Percentiles rank a stretch among this genome's conserved stretches.
Conservation (phyloP, 2,888 invertebrate genomes). For the Apamea anceps region DNA sequence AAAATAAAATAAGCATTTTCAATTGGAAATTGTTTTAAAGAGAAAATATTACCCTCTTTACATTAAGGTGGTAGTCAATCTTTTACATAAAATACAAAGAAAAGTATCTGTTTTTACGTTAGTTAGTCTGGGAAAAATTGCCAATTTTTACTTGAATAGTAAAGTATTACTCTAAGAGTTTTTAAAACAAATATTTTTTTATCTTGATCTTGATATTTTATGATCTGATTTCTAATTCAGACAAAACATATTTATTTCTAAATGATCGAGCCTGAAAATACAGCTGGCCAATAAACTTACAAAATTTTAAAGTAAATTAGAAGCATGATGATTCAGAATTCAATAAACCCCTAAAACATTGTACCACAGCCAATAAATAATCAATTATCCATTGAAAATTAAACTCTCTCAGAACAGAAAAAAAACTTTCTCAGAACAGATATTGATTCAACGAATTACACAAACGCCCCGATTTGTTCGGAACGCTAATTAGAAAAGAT, state of each 20-base stretch:
- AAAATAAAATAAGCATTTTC: neutral
- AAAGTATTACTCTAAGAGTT: neutral
- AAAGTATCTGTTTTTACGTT: neutral
- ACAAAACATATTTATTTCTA: neutral
- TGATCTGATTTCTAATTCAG: neutral
- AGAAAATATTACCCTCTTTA: too few species aligned
- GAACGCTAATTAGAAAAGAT: slow-evolving; percentile 43
- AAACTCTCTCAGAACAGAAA: slow-evolving; percentile 23
- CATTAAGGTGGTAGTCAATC: too few species aligned
- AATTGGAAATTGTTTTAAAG: neutral
- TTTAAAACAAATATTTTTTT: neutral
- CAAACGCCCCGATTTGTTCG: slow-evolving; percentile 23
- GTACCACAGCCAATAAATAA: slow-evolving; percentile 16
- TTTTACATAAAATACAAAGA: too few species aligned
- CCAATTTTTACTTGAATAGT: neutral
- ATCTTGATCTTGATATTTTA: neutral
- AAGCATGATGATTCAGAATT: neutral
- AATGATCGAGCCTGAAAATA: neutral
- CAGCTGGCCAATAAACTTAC: neutral
- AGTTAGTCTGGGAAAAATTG: too few species aligned
- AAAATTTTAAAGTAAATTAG: neutral
- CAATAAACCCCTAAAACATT: neutral
- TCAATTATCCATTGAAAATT: slow-evolving; percentile 30
- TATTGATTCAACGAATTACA: slow-evolving; percentile 29
- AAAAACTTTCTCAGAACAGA: slow-evolving; percentile 28